Evolutionary conservation across 1,140 invertebrate genomes (phyloP).

Genomic region (Microplitis demolitor): DNA sequence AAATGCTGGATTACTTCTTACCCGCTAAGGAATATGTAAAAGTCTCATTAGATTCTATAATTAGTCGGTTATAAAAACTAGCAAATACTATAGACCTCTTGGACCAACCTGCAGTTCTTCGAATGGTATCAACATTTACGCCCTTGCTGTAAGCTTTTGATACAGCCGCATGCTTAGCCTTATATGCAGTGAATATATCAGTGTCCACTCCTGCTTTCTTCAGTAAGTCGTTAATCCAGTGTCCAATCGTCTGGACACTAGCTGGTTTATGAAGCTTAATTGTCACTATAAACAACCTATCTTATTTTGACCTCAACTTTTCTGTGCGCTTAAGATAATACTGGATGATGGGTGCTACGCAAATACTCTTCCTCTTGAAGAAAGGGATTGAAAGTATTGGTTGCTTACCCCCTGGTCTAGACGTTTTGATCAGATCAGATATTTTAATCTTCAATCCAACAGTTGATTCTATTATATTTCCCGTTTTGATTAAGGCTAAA

Average conservation of each 20-base stretch:
- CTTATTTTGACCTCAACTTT: background rate
- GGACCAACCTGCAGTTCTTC: slow-evolving; percentile 8
- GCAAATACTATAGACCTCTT: background rate
- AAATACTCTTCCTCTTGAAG: slow-evolving; percentile 10
- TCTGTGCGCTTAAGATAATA: slow-evolving; percentile 7
- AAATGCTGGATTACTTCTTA: background rate
- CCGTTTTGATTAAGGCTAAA: slow-evolving; percentile 11
- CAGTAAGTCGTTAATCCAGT: slow-evolving; percentile 2
- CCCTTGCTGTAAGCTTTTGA: background rate
- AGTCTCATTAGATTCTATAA: background rate
- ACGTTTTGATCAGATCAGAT: slow-evolving; percentile 18
- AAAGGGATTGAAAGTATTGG: slow-evolving; percentile 9
- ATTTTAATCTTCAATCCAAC: slow-evolving; percentile 11
- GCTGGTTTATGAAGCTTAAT: background rate
- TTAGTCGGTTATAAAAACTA: slow-evolving; percentile 1
- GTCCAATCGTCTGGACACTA: background rate
- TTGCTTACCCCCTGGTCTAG: background rate
- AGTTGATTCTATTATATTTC: background rate
- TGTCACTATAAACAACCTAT: background rate
- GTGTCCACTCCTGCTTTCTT: slow-evolving; percentile 8
- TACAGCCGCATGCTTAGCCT: background rate
- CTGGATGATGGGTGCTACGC: slow-evolving; percentile 10
- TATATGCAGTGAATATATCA: background rate
- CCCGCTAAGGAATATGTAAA: background rate
- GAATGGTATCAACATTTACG: background rate